A percentile compares a stretch with the other conserved stretches of the same genome.
Conservation (phyloP, 1,140 invertebrate species). For the Tetragnatha versicolor region DNA sequence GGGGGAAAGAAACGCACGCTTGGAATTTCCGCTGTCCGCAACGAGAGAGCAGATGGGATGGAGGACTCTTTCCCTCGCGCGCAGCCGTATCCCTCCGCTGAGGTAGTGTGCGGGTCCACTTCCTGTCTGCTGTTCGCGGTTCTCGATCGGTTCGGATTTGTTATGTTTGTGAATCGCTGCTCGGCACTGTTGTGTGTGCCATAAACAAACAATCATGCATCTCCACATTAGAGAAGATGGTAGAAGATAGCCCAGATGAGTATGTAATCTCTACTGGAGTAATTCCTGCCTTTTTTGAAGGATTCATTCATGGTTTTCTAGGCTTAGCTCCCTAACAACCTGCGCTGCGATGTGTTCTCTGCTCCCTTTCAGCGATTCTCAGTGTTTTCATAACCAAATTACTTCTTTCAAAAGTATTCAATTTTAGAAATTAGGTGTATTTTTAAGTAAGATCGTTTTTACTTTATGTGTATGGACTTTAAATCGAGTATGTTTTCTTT, state of each 20-base stretch:
- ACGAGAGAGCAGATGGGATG: neutral
- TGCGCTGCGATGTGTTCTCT: too few species aligned
- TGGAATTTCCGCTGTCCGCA: constrained; percentile 4
- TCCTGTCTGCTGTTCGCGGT: constrained; percentile 29
- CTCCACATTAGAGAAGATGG: constrained; percentile 7
- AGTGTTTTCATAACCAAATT: too few species aligned
- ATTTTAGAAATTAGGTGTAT: too few species aligned
- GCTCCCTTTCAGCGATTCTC: too few species aligned
- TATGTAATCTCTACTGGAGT: constrained; percentile 10
- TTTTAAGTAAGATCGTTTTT: too few species aligned
- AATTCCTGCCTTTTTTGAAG: neutral
- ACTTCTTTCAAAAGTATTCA: too few species aligned
- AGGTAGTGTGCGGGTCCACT: constrained; percentile 19
- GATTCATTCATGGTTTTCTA: constrained; percentile 35
- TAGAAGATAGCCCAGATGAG: constrained; percentile 45
- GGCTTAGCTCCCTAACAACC: too few species aligned
- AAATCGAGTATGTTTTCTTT: too few species aligned
- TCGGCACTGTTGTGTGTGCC: constrained; percentile 1
- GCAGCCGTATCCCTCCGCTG: constrained; percentile 34
- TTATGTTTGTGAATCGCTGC: constrained; percentile 1
- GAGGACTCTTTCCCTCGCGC: constrained; percentile 24
- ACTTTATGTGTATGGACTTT: too few species aligned
- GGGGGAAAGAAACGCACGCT: too few species aligned
- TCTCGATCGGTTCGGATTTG: constrained; percentile 1
- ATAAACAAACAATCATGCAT: constrained; percentile 29